These are phyloP conservation scores for Synergus gifuensis DNA, from an alignment of 2,888 invertebrate genomes.

Conservation along the genomic window DNA sequence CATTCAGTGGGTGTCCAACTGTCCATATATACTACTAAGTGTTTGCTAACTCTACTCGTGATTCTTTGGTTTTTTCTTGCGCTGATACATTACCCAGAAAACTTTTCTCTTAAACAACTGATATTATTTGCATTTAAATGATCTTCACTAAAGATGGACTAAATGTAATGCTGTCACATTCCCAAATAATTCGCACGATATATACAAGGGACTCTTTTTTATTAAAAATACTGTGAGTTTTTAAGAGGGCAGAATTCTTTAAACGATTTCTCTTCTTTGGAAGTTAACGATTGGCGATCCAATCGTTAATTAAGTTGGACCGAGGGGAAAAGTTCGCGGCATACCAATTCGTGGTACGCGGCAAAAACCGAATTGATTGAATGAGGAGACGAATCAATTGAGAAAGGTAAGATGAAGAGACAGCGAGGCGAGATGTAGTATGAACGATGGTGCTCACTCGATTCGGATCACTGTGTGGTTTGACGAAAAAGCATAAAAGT, in stretches of 20 bases:
- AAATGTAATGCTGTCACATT: background rate
- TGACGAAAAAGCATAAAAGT: background rate
- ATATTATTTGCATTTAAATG: background rate
- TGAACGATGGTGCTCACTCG: background rate
- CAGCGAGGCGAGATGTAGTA: background rate
- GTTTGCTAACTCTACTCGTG: slow-evolving; percentile 1
- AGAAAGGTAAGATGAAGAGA: background rate
- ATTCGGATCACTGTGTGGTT: background rate
- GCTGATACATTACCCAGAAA: slow-evolving; percentile 19
- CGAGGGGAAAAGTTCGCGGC: slow-evolving; percentile 18
- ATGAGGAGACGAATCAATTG: slow-evolving; percentile 19
- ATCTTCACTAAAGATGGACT: background rate
- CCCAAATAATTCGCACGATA: background rate
- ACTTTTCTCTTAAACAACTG: background rate
- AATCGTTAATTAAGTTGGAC: slow-evolving; percentile 9
- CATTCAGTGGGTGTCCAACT: slow-evolving; percentile 2
- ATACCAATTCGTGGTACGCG: slow-evolving; percentile 1
- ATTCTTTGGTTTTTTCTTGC: background rate
- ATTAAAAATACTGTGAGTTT: background rate
- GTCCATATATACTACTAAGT: background rate
- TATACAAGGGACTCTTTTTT: background rate
- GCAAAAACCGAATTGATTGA: slow-evolving; percentile 27
- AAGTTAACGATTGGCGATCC: slow-evolving; percentile 1
- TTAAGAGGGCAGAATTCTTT: background rate
- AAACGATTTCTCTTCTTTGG: background rate